A percentile compares a stretch with the other conserved stretches of the same genome.
Conservation (phyloP, 2,113 vertebrate species). For the Trochalopteron elliotii region DNA sequence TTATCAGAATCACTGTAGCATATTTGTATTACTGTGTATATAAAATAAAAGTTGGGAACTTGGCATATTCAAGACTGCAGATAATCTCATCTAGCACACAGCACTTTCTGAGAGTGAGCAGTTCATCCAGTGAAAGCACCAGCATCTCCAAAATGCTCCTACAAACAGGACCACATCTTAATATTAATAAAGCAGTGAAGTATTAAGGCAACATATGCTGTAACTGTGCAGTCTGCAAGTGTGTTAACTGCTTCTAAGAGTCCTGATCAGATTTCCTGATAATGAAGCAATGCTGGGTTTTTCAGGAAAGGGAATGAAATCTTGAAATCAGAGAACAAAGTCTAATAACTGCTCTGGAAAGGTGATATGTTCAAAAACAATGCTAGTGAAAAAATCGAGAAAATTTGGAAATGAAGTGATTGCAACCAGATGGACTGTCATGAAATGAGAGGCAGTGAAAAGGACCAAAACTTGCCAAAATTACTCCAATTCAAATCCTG, state of each 20-base stretch:
- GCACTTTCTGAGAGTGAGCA: background rate
- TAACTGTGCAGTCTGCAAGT: background rate
- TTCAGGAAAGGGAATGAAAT: background rate
- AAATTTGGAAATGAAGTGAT: background rate
- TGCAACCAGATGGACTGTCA: background rate
- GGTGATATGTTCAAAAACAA: background rate
- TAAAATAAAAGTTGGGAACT: background rate
- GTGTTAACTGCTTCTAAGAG: background rate
- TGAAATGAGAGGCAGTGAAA: background rate
- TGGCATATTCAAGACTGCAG: background rate
- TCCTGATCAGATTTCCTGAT: background rate
- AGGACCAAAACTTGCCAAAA: background rate
- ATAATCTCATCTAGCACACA: background rate
- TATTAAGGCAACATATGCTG: background rate
- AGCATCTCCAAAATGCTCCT: background rate
- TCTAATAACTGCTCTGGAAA: background rate
- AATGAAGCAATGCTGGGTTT: background rate
- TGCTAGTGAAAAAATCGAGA: background rate
- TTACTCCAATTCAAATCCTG: background rate
- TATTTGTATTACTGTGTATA: background rate
- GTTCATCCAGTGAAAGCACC: background rate
- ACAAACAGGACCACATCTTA: background rate
- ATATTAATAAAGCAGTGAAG: background rate
- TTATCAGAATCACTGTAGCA: conserved; percentile 5
- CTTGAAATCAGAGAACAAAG: background rate